Evolutionary conservation across 2,113 vertebrate genomes (phyloP), one percentile per base, ranked within the genome.

Genomic region (Jaculus jaculus): DNA sequence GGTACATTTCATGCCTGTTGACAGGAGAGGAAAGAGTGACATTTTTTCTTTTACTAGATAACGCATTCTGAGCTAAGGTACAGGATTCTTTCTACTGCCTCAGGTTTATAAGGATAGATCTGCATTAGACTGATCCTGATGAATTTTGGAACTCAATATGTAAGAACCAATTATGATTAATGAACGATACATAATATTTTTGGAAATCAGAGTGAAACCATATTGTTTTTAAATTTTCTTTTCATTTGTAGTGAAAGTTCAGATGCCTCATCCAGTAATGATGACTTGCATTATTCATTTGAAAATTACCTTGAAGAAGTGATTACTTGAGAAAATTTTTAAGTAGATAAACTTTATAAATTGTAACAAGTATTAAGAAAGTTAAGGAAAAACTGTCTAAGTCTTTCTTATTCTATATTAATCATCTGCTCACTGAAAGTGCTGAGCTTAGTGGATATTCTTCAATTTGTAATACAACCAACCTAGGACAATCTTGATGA

Each of bases 291-390:
- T 89, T 24, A 80, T 51, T 61, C 30, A 75, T 60, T 63, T 80
- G 32, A 74, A 87, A 47, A 58, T 54, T 88, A 61, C 26, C 21
- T 89, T 91, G 51, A 81, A 93, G 74, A 7, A 88, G 58, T 85
- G 23, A 5, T 61, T 92, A 24, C 4, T 84, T 1, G 28, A 24
- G 26, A 80, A 73, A 68, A 89, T 16, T 81, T 32, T 16, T 8
- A 85, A 18, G 30, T 68, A 9, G 20, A 63, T 47, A 74, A 71
- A 75, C 5, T n/a, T 39, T 61, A 3, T 21, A 34, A 72, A 72
- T 20, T 68, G 74, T 30, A 84, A 79, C 17, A 78, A 30, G 58
- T 39, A 54, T 51, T 66, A 84, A 80, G 26, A n/a, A 78, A 51
- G 75, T 37, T 10, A 30, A 11, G 1, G 13, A 87, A 39, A 83